These are phyloP conservation scores for Dermolepida albohirtum DNA, from an alignment of 2,888 invertebrate genomes.

Conservation along the genomic window DNA sequence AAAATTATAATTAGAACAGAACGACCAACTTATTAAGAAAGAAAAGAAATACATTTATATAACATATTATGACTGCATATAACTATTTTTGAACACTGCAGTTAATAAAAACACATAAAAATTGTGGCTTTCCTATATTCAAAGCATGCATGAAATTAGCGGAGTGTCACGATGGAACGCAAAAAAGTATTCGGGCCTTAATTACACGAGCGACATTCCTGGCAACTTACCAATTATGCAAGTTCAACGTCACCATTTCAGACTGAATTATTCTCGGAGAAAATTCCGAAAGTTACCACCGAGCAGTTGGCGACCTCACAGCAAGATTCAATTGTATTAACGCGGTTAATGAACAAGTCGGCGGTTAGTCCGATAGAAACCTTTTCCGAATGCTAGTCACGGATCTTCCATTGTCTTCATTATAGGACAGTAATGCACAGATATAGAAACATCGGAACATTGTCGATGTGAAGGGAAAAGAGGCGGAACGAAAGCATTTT, in stretches of 20 bases:
- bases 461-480: neutral
- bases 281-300: slow-evolving; percentile 8
- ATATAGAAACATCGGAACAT: neutral
- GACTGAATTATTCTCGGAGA: slow-evolving; percentile 12
- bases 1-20: too few relatives aligned
- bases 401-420: slow-evolving; percentile 28
- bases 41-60: too few relatives aligned
- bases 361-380: slow-evolving; percentile 7
- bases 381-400: slow-evolving; percentile 20
- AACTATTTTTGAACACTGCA: too few relatives aligned
- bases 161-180: too few relatives aligned
- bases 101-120: too few relatives aligned
- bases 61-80: too few relatives aligned
- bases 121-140: too few relatives aligned
- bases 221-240: too few relatives aligned
- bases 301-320: slow-evolving; percentile 8
- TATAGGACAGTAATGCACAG: neutral
- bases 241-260: neutral
- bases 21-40: too few relatives aligned
- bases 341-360: slow-evolving; percentile 26
- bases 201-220: too few relatives aligned
- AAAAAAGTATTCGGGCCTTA: too few relatives aligned
- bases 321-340: slow-evolving; percentile 27
- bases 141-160: too few relatives aligned
- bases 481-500: neutral